These are phyloP conservation scores for Melanitta fusca DNA, from an alignment of 2,797 vertebrate species.

Conservation along the genomic window DNA sequence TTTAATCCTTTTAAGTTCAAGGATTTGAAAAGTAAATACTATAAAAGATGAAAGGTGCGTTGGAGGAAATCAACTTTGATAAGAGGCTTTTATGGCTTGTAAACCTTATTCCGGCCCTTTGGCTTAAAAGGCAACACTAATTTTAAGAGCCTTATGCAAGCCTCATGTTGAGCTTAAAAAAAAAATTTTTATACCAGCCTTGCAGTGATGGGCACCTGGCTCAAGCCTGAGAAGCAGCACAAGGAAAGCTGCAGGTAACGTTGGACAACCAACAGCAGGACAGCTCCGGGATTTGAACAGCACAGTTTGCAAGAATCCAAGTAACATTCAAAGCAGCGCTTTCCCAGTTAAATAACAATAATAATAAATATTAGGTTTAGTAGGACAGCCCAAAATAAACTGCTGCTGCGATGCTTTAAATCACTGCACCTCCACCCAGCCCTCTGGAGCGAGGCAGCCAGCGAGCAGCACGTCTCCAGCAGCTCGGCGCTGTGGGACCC, in stretches of 20 bases:
- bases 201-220: not conserved
- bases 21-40: conserved; percentile 81
- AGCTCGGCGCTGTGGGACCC: fast-evolving
- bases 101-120: conserved; percentile 76
- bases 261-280: not conserved
- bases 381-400: not conserved
- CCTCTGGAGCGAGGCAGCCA: not conserved
- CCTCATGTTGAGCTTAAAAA: not conserved
- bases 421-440: not conserved
- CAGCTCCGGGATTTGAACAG: not conserved
- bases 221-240: not conserved
- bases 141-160: conserved; percentile 73
- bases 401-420: fast-evolving
- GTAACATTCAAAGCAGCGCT: too few relatives aligned
- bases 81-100: conserved; percentile 78
- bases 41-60: conserved; percentile 82
- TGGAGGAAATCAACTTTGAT: conserved; percentile 79
- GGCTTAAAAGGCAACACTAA: conserved; percentile 72
- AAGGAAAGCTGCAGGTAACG: not conserved
- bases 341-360: too few relatives aligned
- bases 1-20: conserved; percentile 81
- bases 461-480: fast-evolving
- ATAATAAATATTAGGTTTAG: not conserved
- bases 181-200: not conserved
- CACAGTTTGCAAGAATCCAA: not conserved